A percentile compares a stretch with the other conserved stretches of the same genome.
phyloP scores from a whole-genome alignment of 2,797 vertebrate genomes.

The Gymnocypris eckloni region DNA sequence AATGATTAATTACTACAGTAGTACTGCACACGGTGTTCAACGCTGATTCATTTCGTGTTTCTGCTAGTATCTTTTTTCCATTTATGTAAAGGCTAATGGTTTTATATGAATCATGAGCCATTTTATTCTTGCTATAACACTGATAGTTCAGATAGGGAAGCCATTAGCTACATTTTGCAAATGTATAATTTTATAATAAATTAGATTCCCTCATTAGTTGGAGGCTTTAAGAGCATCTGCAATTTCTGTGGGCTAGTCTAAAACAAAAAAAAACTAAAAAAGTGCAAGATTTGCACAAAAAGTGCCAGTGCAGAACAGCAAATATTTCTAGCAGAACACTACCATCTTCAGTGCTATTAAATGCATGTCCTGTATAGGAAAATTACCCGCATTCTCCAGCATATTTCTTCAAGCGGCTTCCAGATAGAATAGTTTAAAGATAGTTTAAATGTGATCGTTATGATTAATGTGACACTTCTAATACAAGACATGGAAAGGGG shows the following conservation, averaged over 20 bases:
- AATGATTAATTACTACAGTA: constrained; percentile 4
- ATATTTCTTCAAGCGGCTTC: not conserved
- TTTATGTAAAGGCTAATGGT: not conserved
- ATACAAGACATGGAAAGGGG: not conserved
- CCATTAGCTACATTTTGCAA: not conserved
- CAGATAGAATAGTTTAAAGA: not conserved
- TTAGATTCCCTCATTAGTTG: too few relatives aligned
- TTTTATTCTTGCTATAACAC: constrained; percentile 4
- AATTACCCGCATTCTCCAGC: not conserved
- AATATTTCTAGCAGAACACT: not conserved
- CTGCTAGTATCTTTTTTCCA: not conserved
- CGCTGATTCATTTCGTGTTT: not conserved
- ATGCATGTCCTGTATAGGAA: not conserved
- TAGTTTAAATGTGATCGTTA: not conserved
- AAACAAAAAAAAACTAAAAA: not conserved
- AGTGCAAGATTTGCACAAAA: constrained; percentile 13
- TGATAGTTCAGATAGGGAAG: not conserved
- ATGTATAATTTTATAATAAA: not conserved
- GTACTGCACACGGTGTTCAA: not conserved
- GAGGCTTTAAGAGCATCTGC: not conserved
- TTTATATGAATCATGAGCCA: not conserved
- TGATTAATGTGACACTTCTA: not conserved
- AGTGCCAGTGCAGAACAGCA: not conserved
- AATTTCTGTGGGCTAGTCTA: not conserved
- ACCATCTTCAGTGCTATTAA: not conserved